phyloP scores from a whole-genome alignment of 1,140 invertebrate species.

The Tetraneura akinire region DNA sequence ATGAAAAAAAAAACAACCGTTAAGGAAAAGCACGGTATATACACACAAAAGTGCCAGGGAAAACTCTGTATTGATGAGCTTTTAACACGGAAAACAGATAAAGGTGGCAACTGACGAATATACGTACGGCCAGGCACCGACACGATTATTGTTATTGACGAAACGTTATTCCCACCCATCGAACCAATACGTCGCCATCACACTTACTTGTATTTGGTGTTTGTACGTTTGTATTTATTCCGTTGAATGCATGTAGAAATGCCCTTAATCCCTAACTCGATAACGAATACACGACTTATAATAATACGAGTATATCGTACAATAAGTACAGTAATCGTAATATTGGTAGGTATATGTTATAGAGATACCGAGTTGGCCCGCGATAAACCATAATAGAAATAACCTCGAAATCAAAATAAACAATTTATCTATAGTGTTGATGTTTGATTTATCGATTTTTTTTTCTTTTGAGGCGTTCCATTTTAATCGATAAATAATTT shows the following conservation, averaged over 20 bases:
- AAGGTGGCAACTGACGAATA: conserved; percentile 38
- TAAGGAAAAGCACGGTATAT: background rate
- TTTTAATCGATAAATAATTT: too few relatives aligned
- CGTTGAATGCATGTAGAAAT: background rate
- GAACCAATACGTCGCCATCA: background rate
- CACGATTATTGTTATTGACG: conserved; percentile 43
- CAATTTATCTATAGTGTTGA: too few relatives aligned
- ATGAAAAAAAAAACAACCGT: background rate
- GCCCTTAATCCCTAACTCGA: background rate
- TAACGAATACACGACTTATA: background rate
- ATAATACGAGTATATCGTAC: too few relatives aligned
- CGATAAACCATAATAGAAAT: too few relatives aligned
- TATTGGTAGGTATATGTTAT: too few relatives aligned
- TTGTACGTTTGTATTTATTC: background rate
- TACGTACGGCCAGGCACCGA: conserved; percentile 41
- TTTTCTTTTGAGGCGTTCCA: too few relatives aligned
- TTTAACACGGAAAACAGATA: conserved; percentile 44
- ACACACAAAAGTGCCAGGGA: background rate
- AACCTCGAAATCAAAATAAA: too few relatives aligned
- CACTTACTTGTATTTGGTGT: background rate
- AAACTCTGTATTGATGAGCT: conserved; percentile 34
- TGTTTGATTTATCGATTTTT: too few relatives aligned
- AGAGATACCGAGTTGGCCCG: too few relatives aligned
- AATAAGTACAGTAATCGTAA: too few relatives aligned
- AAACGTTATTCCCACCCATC: background rate